phyloP scores from a whole-genome alignment of 2,797 vertebrate genomes.

The Hozukius guyotensis region DNA sequence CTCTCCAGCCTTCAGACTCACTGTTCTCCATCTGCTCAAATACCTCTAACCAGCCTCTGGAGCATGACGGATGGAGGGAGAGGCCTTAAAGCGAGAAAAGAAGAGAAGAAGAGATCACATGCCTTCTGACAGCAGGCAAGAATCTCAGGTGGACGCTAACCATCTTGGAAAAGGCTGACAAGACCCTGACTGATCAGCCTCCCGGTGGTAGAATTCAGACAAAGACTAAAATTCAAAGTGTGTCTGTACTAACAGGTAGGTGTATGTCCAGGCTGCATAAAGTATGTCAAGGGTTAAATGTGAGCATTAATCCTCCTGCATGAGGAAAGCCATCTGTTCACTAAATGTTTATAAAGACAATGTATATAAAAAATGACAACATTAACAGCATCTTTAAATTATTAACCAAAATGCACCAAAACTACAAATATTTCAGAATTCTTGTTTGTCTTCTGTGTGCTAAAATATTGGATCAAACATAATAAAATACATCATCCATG shows the following conservation, averaged over 20 bases:
- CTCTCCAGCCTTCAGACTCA: constrained; percentile 37
- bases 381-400: not conserved
- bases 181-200: not conserved
- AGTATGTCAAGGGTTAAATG: not conserved
- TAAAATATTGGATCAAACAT: not conserved
- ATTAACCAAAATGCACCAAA: not conserved
- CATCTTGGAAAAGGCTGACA: constrained; percentile 5
- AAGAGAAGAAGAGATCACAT: not conserved
- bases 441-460: not conserved
- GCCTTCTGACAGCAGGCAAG: constrained; percentile 7
- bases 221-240: not conserved
- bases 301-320: not conserved
- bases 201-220: not conserved
- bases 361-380: not conserved
- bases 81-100: not conserved
- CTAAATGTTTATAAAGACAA: not conserved
- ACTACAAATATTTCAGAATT: not conserved
- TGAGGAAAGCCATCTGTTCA: not conserved
- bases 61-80: constrained; percentile 40
- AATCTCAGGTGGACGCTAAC: not conserved
- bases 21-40: constrained; percentile 42
- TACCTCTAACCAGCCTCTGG: constrained; percentile 15
- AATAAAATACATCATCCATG: not conserved
- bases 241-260: not conserved
- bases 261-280: not conserved